Percentiles rank a stretch among this genome's conserved stretches.
phyloP scores from a whole-genome alignment of 2,888 invertebrate genomes.

The Brachyptera putata region DNA sequence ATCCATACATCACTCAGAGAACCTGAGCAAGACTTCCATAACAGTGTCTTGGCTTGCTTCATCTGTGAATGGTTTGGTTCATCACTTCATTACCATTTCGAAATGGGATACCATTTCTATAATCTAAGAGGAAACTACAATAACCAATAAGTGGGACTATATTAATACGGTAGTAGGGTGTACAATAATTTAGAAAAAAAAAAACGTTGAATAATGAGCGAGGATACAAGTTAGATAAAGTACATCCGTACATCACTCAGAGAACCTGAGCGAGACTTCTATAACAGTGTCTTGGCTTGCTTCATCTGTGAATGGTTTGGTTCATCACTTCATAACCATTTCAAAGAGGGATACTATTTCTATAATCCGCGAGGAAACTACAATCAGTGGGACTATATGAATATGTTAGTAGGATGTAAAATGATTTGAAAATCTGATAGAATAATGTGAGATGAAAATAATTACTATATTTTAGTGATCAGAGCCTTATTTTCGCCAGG shows the following conservation, averaged over 20 bases:
- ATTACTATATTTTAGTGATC: constrained; percentile 30
- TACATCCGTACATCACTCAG: constrained; percentile 29
- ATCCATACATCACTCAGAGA: constrained; percentile 33
- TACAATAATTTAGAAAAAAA: background rate
- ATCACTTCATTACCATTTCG: constrained; percentile 47
- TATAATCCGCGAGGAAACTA: too few species aligned
- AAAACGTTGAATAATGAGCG: too few species aligned
- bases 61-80: constrained; percentile 56
- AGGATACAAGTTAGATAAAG: constrained; percentile 29
- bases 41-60: constrained; percentile 40
- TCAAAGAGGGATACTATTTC: too few species aligned
- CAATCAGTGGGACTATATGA: too few species aligned
- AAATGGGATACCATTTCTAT: too few species aligned
- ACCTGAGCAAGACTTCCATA: constrained; percentile 33
- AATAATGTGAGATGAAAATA: background rate
- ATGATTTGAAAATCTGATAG: background rate
- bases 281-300: background rate
- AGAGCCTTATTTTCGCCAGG: constrained; percentile 50
- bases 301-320: constrained; percentile 28
- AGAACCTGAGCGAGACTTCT: constrained; percentile 34
- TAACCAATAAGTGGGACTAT: too few species aligned
- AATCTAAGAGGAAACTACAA: too few species aligned
- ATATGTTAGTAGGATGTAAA: too few species aligned
- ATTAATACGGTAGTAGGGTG: too few species aligned
- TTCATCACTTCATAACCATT: too few species aligned